Conservation (phyloP, 2,113 vertebrate species). For the Cariama cristata region DNA sequence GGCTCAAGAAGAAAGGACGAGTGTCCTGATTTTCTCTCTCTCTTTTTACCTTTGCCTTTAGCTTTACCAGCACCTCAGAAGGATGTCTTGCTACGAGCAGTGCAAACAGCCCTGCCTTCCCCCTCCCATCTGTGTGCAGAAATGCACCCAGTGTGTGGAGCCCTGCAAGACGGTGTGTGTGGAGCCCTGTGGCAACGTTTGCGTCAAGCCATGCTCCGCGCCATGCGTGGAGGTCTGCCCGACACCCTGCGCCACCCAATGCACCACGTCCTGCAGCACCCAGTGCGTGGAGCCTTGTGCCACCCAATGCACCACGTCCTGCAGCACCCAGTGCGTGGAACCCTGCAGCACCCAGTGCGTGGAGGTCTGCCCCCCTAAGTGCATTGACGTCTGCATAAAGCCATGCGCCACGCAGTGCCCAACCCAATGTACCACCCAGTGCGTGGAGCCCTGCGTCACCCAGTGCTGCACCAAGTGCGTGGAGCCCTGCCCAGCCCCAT, state of each 20-base stretch:
- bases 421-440: background rate
- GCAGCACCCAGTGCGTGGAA: background rate
- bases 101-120: slow-evolving; percentile 66
- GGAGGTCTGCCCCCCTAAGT: background rate
- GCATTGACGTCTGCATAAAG: background rate
- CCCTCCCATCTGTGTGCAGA: background rate
- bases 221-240: background rate
- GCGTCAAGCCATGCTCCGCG: background rate
- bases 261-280: background rate
- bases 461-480: background rate
- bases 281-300: background rate
- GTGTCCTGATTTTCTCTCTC: background rate
- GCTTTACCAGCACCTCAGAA: background rate
- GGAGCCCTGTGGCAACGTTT: background rate
- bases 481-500: background rate
- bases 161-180: background rate
- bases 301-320: background rate
- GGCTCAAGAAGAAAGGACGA: fast-evolving
- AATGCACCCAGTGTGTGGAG: background rate
- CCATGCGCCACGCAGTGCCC: background rate
- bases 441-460: background rate
- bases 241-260: background rate
- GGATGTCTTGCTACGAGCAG: slow-evolving; percentile 57
- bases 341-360: background rate
- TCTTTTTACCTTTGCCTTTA: background rate